phyloP scores from a whole-genome alignment of 1,140 invertebrate species.

The Ceratitis capitata region DNA sequence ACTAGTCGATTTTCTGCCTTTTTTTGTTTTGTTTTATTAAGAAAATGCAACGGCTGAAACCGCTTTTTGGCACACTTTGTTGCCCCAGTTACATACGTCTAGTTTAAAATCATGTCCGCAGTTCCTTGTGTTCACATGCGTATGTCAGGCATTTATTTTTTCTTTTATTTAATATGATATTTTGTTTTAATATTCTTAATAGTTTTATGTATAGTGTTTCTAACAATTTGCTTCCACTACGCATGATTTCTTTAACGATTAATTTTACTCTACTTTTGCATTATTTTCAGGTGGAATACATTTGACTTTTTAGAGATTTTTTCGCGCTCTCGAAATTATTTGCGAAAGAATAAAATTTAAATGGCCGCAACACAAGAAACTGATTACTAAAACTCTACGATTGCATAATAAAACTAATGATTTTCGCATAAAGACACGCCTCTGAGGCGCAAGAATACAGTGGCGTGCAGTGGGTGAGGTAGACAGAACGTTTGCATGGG shows the following conservation, averaged over 20 bases:
- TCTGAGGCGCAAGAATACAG: not conserved
- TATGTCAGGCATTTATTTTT: not conserved
- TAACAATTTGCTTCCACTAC: not conserved
- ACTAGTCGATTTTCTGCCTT: not conserved
- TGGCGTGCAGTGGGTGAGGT: not conserved
- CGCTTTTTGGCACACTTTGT: conserved; percentile 2
- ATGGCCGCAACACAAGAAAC: not conserved
- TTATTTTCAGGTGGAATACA: not conserved
- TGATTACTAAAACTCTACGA: not conserved
- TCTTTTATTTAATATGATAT: not conserved
- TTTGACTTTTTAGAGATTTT: conserved; percentile 26
- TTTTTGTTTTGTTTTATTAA: conserved; percentile 10
- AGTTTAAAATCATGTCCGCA: not conserved
- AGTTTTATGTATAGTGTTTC: not conserved
- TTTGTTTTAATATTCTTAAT: not conserved
- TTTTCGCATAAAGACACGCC: not conserved
- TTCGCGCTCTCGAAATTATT: not conserved
- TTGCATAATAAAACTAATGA: not conserved
- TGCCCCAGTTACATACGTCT: not conserved
- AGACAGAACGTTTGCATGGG: not conserved
- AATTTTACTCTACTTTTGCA: not conserved
- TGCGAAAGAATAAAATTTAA: not conserved
- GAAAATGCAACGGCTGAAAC: conserved; percentile 15
- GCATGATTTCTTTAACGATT: not conserved
- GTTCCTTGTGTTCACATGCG: not conserved